Evolutionary conservation across 2,888 invertebrate species (phyloP).

Genomic region (Cremastinae sp.): DNA sequence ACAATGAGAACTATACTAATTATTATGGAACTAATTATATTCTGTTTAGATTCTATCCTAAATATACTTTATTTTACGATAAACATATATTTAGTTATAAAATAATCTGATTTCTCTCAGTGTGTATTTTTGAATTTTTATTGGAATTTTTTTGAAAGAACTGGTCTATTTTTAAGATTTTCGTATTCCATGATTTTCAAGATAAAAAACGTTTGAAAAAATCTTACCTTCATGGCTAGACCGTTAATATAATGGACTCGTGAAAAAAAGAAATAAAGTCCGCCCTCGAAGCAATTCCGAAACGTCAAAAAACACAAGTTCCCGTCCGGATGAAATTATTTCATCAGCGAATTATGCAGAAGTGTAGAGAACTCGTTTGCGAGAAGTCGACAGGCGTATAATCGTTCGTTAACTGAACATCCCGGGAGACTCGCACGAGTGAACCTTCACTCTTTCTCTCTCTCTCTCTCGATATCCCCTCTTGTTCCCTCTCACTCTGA

Average conservation of each 20-base stretch:
- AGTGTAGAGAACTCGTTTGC: slow-evolving; percentile 21
- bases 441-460: slow-evolving; percentile 50
- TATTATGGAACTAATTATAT: too few species aligned
- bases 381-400: slow-evolving; percentile 48
- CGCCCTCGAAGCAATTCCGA: slow-evolving; percentile 15
- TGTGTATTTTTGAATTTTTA: neutral
- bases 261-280: slow-evolving; percentile 26
- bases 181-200: slow-evolving; percentile 22
- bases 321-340: neutral
- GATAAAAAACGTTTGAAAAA: too few species aligned
- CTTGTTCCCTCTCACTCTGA: neutral
- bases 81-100: too few species aligned
- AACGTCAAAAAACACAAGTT: neutral
- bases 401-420: slow-evolving; percentile 57
- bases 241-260: slow-evolving; percentile 23
- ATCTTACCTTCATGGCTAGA: slow-evolving; percentile 67
- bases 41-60: too few species aligned
- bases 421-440: slow-evolving; percentile 33
- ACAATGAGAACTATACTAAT: too few species aligned
- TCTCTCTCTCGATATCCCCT: slow-evolving; percentile 13
- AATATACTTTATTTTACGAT: too few species aligned
- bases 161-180: neutral
- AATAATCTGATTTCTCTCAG: too few species aligned
- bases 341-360: neutral
- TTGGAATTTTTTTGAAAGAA: neutral